Evolutionary conservation across 2,888 invertebrate genomes (phyloP).

Genomic region (Leptinotarsa tumamoca): DNA sequence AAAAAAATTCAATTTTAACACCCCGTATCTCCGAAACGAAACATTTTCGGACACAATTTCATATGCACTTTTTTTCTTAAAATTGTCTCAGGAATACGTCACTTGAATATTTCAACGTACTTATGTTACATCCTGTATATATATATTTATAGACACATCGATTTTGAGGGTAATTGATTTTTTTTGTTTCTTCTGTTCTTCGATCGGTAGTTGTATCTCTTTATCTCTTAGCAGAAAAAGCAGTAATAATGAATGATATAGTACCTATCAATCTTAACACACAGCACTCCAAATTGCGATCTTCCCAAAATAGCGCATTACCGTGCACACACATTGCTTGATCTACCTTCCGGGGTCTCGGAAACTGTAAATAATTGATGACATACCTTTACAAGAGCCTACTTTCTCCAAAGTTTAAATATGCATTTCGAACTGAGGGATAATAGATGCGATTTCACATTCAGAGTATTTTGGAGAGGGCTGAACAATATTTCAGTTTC

Average conservation of each 20-base stretch:
- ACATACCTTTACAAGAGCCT: not conserved
- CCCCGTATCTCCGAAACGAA: no score
- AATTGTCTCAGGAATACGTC: no score
- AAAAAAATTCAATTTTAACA: no score
- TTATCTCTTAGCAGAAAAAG: no score
- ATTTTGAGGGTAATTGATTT: no score
- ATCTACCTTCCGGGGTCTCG: not conserved
- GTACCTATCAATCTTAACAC: not conserved
- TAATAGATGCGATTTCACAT: conserved; percentile 1
- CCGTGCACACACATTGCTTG: conserved; percentile 7
- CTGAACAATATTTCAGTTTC: not conserved
- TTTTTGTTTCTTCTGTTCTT: no score
- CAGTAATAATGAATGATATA: not conserved
- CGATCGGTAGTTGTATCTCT: no score
- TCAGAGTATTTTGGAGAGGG: not conserved
- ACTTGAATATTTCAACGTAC: no score
- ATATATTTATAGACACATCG: no score
- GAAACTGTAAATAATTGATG: not conserved
- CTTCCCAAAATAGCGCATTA: not conserved
- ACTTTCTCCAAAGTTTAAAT: conserved; percentile 4
- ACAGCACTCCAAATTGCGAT: not conserved
- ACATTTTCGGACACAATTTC: no score
- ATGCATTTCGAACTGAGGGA: not conserved
- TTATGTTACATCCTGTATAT: no score
- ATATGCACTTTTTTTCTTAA: no score